Evolutionary conservation across 2,113 vertebrate genomes (phyloP).

Genomic region (Cynoglossus semilaevis): DNA sequence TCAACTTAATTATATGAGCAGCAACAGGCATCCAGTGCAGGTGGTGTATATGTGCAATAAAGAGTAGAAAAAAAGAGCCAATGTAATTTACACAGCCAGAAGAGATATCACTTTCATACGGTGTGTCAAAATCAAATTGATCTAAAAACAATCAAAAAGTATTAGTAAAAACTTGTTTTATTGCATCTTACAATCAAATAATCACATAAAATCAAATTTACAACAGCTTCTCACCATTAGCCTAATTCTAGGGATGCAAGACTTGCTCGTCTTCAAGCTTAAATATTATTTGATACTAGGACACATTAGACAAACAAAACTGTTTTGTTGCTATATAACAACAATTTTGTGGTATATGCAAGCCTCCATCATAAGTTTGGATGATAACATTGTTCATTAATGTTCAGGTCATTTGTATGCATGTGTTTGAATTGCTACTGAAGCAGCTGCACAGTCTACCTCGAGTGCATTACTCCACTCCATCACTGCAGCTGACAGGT

Average conservation of each 20-base stretch:
- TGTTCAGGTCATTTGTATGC: conserved; percentile 22
- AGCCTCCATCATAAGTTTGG: neutral
- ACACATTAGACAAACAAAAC: too few species aligned
- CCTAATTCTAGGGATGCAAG: too few species aligned
- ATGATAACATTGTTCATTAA: neutral
- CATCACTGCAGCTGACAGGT: conserved; percentile 66
- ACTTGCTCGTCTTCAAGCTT: too few species aligned
- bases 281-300: too few species aligned
- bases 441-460: conserved; percentile 34
- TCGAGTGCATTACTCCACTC: conserved; percentile 49
- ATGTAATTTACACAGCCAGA: conserved; percentile 25
- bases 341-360: too few species aligned
- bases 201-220: conserved; percentile 30
- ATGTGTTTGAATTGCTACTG: neutral
- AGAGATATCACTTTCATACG: conserved; percentile 37
- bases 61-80: conserved; percentile 36
- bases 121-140: conserved; percentile 25
- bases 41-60: conserved; percentile 34
- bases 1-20: conserved; percentile 4
- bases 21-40: conserved; percentile 2
- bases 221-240: conserved; percentile 1
- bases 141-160: conserved; percentile 32
- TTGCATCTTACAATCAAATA: too few species aligned
- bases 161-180: too few species aligned
- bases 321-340: too few species aligned